phyloP scores from a whole-genome alignment of 2,797 vertebrate genomes.

The Enteromius anoplus region DNA sequence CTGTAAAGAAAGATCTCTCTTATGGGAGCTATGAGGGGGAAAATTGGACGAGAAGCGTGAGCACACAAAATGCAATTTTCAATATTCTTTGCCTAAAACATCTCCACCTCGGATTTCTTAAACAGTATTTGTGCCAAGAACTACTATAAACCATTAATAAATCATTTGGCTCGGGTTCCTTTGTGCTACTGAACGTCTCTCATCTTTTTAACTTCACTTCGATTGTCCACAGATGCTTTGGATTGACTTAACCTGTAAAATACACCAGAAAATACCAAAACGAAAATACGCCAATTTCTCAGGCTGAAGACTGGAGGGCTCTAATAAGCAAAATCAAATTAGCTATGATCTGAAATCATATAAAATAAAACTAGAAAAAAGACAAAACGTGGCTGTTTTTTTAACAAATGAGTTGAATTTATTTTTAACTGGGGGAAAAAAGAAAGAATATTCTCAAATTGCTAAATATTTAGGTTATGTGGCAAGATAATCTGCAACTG shows the following conservation, averaged over 20 bases:
- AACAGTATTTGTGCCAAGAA: slow-evolving; percentile 68
- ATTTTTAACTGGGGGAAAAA: background rate
- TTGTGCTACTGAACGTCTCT: slow-evolving; percentile 71
- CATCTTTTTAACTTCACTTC: slow-evolving; percentile 56
- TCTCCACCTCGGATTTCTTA: slow-evolving; percentile 67
- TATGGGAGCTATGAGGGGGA: slow-evolving; percentile 67
- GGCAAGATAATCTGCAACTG: background rate
- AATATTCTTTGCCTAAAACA: slow-evolving; percentile 71
- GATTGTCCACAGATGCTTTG: slow-evolving; percentile 52
- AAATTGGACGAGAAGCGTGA: slow-evolving; percentile 69
- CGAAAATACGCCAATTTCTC: slow-evolving; percentile 15
- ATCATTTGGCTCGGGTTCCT: slow-evolving; percentile 69
- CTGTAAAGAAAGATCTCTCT: slow-evolving; percentile 65
- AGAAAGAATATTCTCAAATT: background rate
- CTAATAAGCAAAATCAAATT: slow-evolving; percentile 22
- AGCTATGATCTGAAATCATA: slow-evolving; percentile 5
- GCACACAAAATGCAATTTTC: slow-evolving; percentile 64
- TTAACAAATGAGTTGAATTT: background rate
- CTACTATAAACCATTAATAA: slow-evolving; percentile 74
- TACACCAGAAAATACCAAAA: background rate
- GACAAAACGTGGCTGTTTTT: background rate
- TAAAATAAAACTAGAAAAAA: background rate
- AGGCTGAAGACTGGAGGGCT: slow-evolving; percentile 1
- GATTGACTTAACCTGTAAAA: slow-evolving; percentile 54
- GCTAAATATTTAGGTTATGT: background rate